Evolutionary conservation across 2,113 vertebrate species (phyloP).

Genomic region (Megaceryle maxima): DNA sequence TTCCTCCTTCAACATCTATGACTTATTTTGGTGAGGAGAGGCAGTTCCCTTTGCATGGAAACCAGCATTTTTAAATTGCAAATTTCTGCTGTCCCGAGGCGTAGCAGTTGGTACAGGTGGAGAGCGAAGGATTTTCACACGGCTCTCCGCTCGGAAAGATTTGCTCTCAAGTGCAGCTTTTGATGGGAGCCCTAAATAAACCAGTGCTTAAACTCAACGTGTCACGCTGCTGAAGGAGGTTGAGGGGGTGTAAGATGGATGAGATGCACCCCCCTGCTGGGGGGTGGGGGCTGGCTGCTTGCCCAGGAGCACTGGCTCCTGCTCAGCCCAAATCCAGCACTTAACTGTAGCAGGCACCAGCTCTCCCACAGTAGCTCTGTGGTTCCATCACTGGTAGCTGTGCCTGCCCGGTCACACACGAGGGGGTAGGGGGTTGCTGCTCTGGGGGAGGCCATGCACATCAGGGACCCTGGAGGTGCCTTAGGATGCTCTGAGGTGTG

Average conservation of each 20-base stretch:
- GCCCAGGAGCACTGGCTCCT: not conserved
- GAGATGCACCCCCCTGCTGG: not conserved
- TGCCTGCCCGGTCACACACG: rapidly evolving
- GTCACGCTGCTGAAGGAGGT: not conserved
- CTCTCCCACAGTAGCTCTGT: not conserved
- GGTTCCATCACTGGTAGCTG: not conserved
- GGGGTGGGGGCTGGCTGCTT: not conserved
- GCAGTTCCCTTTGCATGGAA: not conserved
- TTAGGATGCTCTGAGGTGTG: rapidly evolving
- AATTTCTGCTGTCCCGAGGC: not conserved
- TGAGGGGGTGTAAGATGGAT: not conserved
- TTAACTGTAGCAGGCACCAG: not conserved
- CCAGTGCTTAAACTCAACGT: not conserved
- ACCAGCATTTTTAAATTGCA: constrained; percentile 16
- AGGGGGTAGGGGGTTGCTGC: not conserved
- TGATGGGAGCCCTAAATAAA: not conserved
- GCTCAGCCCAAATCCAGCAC: not conserved
- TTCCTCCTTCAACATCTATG: not conserved
- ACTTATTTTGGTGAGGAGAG: not conserved
- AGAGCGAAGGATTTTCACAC: constrained; percentile 4
- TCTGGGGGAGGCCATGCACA: not conserved
- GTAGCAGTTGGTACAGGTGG: constrained; percentile 24
- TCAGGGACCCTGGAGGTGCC: not conserved
- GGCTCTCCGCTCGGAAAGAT: not conserved
- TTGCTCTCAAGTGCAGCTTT: not conserved